Conservation (phyloP, 2,113 vertebrate genomes). For the Neodontobutis hainanensis region DNA sequence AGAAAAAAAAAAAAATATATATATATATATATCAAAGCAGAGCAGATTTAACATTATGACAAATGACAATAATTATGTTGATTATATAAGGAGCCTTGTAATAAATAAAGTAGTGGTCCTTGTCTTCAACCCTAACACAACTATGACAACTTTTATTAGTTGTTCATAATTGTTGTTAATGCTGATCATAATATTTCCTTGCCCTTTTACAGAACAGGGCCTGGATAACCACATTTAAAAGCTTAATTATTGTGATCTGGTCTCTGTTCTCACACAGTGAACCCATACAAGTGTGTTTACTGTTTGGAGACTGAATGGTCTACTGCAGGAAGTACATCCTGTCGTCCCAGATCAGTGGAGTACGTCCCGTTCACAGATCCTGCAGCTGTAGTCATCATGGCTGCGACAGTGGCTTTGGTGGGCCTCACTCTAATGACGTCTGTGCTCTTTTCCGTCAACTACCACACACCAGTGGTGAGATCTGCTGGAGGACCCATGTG, state of each 20-base stretch:
- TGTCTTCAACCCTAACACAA: too few species aligned
- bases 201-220: too few species aligned
- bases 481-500: slow-evolving; percentile 85
- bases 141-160: too few species aligned
- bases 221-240: too few species aligned
- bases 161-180: too few species aligned
- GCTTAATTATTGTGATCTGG: neutral
- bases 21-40: too few species aligned
- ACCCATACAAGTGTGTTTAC: slow-evolving; percentile 73
- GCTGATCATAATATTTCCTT: too few species aligned
- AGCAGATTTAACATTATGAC: too few species aligned
- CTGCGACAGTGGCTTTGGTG: slow-evolving; percentile 47
- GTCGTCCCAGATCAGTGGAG: slow-evolving; percentile 68
- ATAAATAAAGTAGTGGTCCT: too few species aligned
- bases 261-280: slow-evolving; percentile 52
- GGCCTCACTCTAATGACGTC: slow-evolving; percentile 57
- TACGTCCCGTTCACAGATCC: slow-evolving; percentile 76
- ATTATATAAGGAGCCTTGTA: too few species aligned
- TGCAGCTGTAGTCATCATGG: slow-evolving; percentile 70
- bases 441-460: slow-evolving; percentile 76
- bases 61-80: too few species aligned
- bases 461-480: slow-evolving; percentile 83
- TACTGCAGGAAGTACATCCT: slow-evolving; percentile 70
- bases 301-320: slow-evolving; percentile 83
- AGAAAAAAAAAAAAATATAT: neutral